Evolutionary conservation across 1,140 invertebrate genomes (phyloP).

Genomic region (Apis mellifera): DNA sequence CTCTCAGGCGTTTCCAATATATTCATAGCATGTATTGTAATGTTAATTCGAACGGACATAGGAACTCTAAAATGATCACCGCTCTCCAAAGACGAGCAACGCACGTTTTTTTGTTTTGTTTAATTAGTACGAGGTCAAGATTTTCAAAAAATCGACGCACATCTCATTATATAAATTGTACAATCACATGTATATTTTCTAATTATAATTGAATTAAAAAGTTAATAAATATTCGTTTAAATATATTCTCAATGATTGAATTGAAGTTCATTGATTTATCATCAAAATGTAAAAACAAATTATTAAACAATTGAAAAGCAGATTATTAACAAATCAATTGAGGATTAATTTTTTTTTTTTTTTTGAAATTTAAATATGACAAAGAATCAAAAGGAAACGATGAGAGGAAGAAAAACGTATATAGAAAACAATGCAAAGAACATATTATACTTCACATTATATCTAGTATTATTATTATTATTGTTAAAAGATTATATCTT

Average conservation of each 20-base stretch:
- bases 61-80: conserved; percentile 33
- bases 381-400: conserved; percentile 16
- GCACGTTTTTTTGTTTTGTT: not conserved
- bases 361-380: not conserved
- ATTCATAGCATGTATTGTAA: not conserved
- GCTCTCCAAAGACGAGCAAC: not conserved
- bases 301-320: not conserved
- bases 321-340: not conserved
- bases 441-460: not conserved
- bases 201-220: not conserved
- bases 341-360: not conserved
- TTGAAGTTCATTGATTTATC: not conserved
- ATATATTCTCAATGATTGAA: not conserved
- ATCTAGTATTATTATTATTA: not conserved
- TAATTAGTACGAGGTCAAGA: not conserved
- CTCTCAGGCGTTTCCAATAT: not conserved
- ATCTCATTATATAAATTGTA: not conserved
- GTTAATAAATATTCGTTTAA: not conserved
- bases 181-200: not conserved
- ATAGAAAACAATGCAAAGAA: not conserved
- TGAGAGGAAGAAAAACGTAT: conserved; percentile 3
- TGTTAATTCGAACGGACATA: conserved; percentile 26
- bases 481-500: not conserved
- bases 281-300: not conserved
- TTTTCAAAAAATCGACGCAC: not conserved